Percentiles rank a stretch among this genome's conserved stretches.
phyloP scores from a whole-genome alignment of 1,140 invertebrate species.

The Neodiprion fabricii region DNA sequence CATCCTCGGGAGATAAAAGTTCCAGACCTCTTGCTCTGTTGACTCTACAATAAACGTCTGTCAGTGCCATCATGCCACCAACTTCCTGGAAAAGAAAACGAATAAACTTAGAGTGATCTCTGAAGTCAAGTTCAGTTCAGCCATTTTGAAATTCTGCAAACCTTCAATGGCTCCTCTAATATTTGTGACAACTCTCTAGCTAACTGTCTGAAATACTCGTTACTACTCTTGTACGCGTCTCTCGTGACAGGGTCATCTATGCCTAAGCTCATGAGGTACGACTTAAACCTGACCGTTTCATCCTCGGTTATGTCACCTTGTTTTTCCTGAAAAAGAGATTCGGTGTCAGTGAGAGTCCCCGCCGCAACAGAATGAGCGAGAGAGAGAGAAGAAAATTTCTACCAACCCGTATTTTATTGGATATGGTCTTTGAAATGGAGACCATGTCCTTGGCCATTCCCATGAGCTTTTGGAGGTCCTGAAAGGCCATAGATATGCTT shows the following conservation, averaged over 20 bases:
- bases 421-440: constrained; percentile 87
- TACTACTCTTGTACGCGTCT: constrained; percentile 85
- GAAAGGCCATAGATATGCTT: constrained; percentile 91
- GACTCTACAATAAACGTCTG: constrained; percentile 96
- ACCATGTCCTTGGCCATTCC: constrained; percentile 98
- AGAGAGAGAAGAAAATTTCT: constrained; percentile 35
- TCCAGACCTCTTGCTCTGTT: constrained; percentile 90
- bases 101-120: not conserved
- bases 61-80: constrained; percentile 95
- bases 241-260: constrained; percentile 97
- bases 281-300: constrained; percentile 95
- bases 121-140: not conserved
- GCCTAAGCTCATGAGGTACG: constrained; percentile 94
- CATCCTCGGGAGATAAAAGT: constrained; percentile 92
- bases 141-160: constrained; percentile 49
- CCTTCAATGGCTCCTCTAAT: constrained; percentile 81
- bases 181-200: constrained; percentile 87
- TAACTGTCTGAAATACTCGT: constrained; percentile 86
- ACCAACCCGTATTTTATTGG: constrained; percentile 86
- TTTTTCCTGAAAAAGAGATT: constrained; percentile 71
- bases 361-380: constrained; percentile 24
- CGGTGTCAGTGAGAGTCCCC: not conserved
- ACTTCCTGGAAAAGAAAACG: constrained; percentile 70
- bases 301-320: constrained; percentile 97
- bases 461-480: constrained; percentile 95